Evolutionary conservation across 2,113 vertebrate species (phyloP), one percentile per base, ranked within the genome.

Genomic region (Scortum barcoo): DNA sequence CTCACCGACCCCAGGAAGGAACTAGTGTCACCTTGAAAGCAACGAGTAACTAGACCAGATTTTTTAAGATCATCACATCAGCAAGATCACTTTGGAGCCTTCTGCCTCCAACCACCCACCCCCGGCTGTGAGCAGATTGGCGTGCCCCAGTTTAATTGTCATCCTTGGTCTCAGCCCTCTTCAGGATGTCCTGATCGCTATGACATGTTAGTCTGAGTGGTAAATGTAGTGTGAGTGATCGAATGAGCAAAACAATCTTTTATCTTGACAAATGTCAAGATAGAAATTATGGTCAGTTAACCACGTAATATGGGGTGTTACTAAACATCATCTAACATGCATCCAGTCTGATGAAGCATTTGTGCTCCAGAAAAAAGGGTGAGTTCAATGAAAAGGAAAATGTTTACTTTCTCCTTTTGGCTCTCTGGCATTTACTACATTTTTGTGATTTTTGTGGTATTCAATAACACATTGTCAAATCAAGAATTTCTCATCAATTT

Each of bases 71-170:
- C 0, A 17, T 20, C 14, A 28, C 22, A 22, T 70, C 51, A 58
- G 16, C 14, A 12, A 40, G 22, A 16, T 51, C 40, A 42, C 62
- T 10, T 44, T 65, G 22, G n/a, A 17, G n/a, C 7, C 22, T 26
- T 14, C 12, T 17, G n/a, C n/a, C n/a, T n/a, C n/a, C n/a, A 40
- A 1, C 26, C 40, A 51, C 44, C 13, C 3, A n/a, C 22, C 56
- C 46, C 51, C 71, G n/a, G 24, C 53, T 38, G 50, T 13, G 24
- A 33, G n/a, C 30, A 7, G 42, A 67, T 20, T 38, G 60, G 48
- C n/a, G 7, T 65, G 76, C 17, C 81, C 72, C 67, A 77, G n/a
- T 62, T 84, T 77, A 70, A 57, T 19, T 33, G 14, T 33, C 4
- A 50, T 26, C 53, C 33, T 58, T 81, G 22, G 44, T 36, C 40